Conservation (phyloP, 2,797 vertebrate genomes). For the Champsocephalus esox region DNA sequence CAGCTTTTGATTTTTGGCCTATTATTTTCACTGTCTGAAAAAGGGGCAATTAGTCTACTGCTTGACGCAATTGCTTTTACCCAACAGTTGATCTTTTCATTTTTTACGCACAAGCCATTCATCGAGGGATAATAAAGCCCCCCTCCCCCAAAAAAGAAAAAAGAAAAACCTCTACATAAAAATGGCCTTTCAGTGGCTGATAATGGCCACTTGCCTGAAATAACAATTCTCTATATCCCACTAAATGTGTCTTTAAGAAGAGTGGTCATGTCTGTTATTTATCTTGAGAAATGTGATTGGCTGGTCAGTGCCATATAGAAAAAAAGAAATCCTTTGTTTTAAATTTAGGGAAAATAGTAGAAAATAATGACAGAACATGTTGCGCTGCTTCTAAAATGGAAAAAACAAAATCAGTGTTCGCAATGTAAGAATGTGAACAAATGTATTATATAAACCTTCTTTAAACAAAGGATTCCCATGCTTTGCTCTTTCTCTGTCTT, state of each 20-base stretch:
- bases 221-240: slow-evolving; percentile 14
- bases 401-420: not conserved
- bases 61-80: slow-evolving; percentile 53
- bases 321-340: not conserved
- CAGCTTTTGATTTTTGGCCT: slow-evolving; percentile 38
- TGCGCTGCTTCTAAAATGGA: too few species aligned
- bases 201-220: slow-evolving; percentile 27
- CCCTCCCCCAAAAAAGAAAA: not conserved
- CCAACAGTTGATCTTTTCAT: slow-evolving; percentile 34
- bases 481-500: not conserved
- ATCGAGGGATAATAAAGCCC: slow-evolving; percentile 22
- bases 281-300: slow-evolving; percentile 1
- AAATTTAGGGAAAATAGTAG: not conserved
- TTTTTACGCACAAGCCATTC: slow-evolving; percentile 35
- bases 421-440: not conserved
- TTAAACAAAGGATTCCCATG: not conserved
- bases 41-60: slow-evolving; percentile 50
- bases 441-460: not conserved
- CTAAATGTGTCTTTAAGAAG: slow-evolving; percentile 21
- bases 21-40: slow-evolving; percentile 53
- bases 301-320: not conserved
- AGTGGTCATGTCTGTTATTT: slow-evolving; percentile 7
- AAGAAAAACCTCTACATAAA: slow-evolving; percentile 8
- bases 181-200: slow-evolving; percentile 26
- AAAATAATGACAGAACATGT: not conserved